These are phyloP conservation scores for Columba janthina DNA, from an alignment of 2,113 vertebrate genomes.

Conservation along the genomic window DNA sequence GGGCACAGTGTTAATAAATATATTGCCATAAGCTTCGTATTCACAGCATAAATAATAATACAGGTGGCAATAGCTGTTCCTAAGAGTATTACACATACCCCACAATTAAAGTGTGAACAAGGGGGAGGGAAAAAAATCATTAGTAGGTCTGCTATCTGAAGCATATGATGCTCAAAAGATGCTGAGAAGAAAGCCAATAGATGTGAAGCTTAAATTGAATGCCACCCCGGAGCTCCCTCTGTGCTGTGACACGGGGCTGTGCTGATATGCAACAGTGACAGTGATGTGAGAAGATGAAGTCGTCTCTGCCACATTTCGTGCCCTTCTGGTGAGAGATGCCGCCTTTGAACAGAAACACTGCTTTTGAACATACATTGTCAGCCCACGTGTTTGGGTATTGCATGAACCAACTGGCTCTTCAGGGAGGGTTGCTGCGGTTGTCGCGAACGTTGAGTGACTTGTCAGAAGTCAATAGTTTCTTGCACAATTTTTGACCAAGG, in stretches of 20 bases:
- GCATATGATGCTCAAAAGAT: slow-evolving; percentile 69
- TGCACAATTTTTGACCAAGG: not conserved
- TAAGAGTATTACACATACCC: slow-evolving; percentile 76
- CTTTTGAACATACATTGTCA: not conserved
- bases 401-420: not conserved
- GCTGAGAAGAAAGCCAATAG: slow-evolving; percentile 76
- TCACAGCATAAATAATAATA: slow-evolving; percentile 79
- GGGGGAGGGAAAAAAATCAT: slow-evolving; percentile 61
- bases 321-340: rapidly evolving
- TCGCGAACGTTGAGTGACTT: not conserved
- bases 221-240: slow-evolving; percentile 39
- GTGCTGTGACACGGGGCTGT: not conserved
- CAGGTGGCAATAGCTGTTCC: slow-evolving; percentile 75
- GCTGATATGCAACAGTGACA: not conserved
- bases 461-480: not conserved
- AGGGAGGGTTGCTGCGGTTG: not conserved
- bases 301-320: not conserved
- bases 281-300: not conserved
- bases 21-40: slow-evolving; percentile 75
- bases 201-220: slow-evolving; percentile 69
- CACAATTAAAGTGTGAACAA: slow-evolving; percentile 75
- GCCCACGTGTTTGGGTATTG: not conserved
- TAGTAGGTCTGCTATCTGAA: slow-evolving; percentile 68
- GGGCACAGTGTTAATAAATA: slow-evolving; percentile 76
- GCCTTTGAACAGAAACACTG: not conserved